Conservation (phyloP, 1,140 invertebrate genomes). For the Camponotus floridanus region DNA sequence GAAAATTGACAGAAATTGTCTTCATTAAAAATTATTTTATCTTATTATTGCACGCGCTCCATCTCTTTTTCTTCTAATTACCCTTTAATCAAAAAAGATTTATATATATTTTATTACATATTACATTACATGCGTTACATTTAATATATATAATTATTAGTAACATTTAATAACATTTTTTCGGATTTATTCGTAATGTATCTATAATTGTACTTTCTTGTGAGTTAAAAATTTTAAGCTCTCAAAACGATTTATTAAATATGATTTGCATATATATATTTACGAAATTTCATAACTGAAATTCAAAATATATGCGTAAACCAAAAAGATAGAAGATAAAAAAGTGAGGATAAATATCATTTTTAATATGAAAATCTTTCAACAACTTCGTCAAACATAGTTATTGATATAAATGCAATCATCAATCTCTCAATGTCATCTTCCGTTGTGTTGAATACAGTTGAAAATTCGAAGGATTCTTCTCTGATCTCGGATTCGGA, state of each 20-base stretch:
- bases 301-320: not conserved
- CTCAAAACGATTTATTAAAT: not conserved
- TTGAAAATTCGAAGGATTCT: not conserved
- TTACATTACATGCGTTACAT: not conserved
- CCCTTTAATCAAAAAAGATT: not conserved
- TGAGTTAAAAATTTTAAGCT: not conserved
- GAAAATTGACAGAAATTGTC: not conserved
- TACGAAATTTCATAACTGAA: not conserved
- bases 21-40: not conserved
- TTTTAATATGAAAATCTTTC: not conserved
- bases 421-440: conserved; percentile 12
- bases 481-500: conserved; percentile 49
- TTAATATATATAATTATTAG: not conserved
- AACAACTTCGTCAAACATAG: not conserved
- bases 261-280: not conserved
- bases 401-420: not conserved
- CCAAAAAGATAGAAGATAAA: not conserved
- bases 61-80: not conserved
- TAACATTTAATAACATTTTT: not conserved
- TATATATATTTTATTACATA: not conserved
- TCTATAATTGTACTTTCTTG: not conserved
- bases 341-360: not conserved
- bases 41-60: not conserved
- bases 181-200: not conserved
- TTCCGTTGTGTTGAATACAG: not conserved